phyloP scores from a whole-genome alignment of 2,113 vertebrate species.

The Periophthalmodon schlosseri region DNA sequence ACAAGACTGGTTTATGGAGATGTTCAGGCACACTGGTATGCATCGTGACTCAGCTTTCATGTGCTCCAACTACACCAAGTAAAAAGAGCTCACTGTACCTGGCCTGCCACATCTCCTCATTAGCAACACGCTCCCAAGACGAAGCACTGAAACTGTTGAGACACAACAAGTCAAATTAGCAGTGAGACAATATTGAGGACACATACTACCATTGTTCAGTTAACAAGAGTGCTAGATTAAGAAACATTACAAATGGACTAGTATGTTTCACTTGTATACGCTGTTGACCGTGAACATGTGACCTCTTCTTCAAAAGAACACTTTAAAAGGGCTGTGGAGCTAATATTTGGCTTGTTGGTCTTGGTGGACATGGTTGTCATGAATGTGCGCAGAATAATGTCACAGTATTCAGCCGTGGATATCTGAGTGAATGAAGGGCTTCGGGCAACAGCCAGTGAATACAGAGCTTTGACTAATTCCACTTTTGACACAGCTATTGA shows the following conservation, averaged over 20 bases:
- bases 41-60: constrained; percentile 62
- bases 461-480: constrained; percentile 81
- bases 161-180: constrained; percentile 16
- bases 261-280: constrained; percentile 61
- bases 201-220: constrained; percentile 57
- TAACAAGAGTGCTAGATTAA: constrained; percentile 58
- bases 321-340: constrained; percentile 72
- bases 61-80: constrained; percentile 28
- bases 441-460: constrained; percentile 74
- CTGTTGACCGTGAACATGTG: constrained; percentile 72
- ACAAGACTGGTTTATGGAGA: constrained; percentile 75
- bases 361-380: constrained; percentile 79
- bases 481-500: constrained; percentile 83
- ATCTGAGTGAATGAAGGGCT: constrained; percentile 77
- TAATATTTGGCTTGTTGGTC: constrained; percentile 79
- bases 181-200: not conserved
- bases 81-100: constrained; percentile 75
- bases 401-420: constrained; percentile 82
- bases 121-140: constrained; percentile 95
- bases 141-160: constrained; percentile 84
- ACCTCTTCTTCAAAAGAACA: constrained; percentile 83
- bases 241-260: constrained; percentile 70
- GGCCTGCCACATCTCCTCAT: constrained; percentile 99
- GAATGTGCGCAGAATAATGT: constrained; percentile 78
- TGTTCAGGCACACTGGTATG: constrained; percentile 44